These are phyloP conservation scores for Sebastes oblongus DNA, from an alignment of 2,797 vertebrate species.

Conservation along the genomic window DNA sequence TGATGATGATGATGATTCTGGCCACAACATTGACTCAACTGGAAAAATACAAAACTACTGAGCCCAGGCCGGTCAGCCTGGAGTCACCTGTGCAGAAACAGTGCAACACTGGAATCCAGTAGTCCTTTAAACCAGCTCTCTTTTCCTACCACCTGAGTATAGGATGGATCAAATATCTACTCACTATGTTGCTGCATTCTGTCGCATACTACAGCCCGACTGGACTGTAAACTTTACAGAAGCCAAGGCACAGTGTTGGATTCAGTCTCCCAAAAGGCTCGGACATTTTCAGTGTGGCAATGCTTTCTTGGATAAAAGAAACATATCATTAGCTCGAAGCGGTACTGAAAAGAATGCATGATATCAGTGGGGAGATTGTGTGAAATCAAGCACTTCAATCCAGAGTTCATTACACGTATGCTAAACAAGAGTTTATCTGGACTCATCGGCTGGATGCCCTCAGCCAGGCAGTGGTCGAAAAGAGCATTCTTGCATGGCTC, in stretches of 20 bases:
- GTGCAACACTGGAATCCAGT: conserved; percentile 35
- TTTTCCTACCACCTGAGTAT: conserved; percentile 59
- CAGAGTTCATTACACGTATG: conserved; percentile 46
- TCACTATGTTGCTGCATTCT: conserved; percentile 27
- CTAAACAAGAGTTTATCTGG: conserved; percentile 41
- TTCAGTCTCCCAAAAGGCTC: conserved; percentile 43
- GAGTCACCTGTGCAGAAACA: conserved; percentile 21
- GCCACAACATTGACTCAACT: conserved; percentile 1
- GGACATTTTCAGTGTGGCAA: conserved; percentile 33
- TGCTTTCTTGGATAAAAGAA: neutral
- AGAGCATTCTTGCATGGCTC: conserved; percentile 37
- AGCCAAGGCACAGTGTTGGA: conserved; percentile 78
- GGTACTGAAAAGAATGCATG: conserved; percentile 19
- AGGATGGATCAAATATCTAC: conserved; percentile 45
- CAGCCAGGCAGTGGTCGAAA: conserved; percentile 9
- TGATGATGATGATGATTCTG: neutral
- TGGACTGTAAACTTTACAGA: conserved; percentile 49
- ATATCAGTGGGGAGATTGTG: neutral
- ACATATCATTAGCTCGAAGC: neutral
- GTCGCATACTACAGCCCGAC: conserved; percentile 27
- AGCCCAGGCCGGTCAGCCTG: neutral
- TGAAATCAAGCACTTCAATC: conserved; percentile 41
- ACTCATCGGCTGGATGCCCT: conserved; percentile 20
- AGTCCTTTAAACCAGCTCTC: conserved; percentile 10
- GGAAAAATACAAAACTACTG: conserved; percentile 27